Evolutionary conservation across 2,797 vertebrate genomes (phyloP), one percentile per base, ranked within the genome.

Genomic region (Typhlichthys eigenmanni): DNA sequence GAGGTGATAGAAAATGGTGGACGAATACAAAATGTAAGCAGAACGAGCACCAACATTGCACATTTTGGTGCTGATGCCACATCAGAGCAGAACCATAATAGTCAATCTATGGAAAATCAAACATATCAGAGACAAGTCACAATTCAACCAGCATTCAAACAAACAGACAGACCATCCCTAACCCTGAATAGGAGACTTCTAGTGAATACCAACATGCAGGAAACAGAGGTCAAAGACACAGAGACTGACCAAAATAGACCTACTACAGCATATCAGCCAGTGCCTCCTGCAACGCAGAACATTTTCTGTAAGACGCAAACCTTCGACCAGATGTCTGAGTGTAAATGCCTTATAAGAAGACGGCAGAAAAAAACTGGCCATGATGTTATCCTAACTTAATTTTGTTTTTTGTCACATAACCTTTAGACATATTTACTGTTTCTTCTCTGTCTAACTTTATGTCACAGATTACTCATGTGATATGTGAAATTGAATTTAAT

Each of bases 251-350:
- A 32, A 2, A 49, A 63, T 55, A 50, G 63, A 12, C 51, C 72
- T 13, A 71, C n/a, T 38, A 49, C 1, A 5, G 53, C 78, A 11
- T 14, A 67, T 34, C 75, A 75, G 3, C 64, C 70, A 13, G 60
- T 68, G 1, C 71, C 74, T 68, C 77, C 78, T 53, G 7, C 74
- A 0, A 19, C 54, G 24, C 60, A 51, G 2, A 68, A 38, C 66
- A 50, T 71, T 7, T 60, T 19, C 57, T 67, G 55, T 1, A 38
- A 75, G n/a, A 76, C 32, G n/a, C 61, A 24, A 8, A 19, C 19
- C 14, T 58, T 29, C 55, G 9, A 48, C 32, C 38, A 51, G 56
- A 55, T 6, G 19, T 29, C 51, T 47, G 55, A 38, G 34, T 38
- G 34, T 6, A 38, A 38, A 38, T 7, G 0, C 34, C 34, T 38